Percentiles rank a stretch among this genome's conserved stretches.
Evolutionary conservation across 2,113 vertebrate species (phyloP).

Genomic region (Chroicocephalus ridibundus): DNA sequence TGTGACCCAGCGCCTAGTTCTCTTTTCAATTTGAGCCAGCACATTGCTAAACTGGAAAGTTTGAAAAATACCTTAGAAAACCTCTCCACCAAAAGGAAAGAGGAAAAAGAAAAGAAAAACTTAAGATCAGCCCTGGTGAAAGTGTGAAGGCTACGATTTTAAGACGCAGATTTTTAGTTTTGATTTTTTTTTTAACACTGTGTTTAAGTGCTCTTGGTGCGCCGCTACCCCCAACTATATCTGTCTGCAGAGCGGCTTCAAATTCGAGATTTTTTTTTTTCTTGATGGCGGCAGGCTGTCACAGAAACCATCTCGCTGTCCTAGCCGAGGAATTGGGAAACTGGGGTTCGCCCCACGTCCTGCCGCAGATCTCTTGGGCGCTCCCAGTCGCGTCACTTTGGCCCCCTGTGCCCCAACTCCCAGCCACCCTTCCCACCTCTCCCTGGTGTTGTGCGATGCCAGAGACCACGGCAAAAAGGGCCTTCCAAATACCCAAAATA

Average conservation of each 20-base stretch:
- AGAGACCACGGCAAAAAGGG: neutral
- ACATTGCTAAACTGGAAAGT: constrained; percentile 81
- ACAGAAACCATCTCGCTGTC: neutral
- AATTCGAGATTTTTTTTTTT: neutral
- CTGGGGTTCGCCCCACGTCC: accelerated
- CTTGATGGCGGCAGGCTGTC: neutral
- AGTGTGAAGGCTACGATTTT: constrained; percentile 55
- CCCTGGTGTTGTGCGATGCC: neutral
- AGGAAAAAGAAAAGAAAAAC: constrained; percentile 62
- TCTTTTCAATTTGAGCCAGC: constrained; percentile 83
- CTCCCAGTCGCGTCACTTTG: accelerated
- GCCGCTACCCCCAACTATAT: neutral
- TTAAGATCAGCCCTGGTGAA: constrained; percentile 69
- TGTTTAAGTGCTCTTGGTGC: neutral
- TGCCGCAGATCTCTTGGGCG: neutral
- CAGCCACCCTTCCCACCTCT: neutral
- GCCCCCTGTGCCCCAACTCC: accelerated
- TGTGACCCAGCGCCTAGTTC: constrained; percentile 81
- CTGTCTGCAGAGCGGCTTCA: neutral
- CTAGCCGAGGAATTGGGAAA: neutral
- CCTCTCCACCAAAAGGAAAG: constrained; percentile 76
- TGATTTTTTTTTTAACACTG: neutral
- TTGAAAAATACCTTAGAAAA: constrained; percentile 81
- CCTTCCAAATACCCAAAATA: neutral
- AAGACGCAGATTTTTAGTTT: constrained; percentile 46